Evolutionary conservation across 1,140 invertebrate genomes (phyloP).

Genomic region (Andrena cerasifolii): DNA sequence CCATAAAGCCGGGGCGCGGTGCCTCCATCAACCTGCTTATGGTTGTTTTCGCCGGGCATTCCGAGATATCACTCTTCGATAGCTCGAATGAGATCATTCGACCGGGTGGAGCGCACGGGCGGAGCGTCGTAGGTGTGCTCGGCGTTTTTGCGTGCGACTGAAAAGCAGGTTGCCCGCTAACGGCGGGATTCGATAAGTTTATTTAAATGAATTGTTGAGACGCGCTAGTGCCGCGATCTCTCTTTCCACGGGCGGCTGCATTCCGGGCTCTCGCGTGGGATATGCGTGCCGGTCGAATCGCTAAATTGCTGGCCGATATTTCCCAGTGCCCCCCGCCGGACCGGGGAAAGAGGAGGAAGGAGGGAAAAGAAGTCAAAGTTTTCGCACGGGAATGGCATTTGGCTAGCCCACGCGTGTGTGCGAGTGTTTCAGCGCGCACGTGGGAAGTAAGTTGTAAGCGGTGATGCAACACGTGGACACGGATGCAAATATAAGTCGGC

Average conservation of each 20-base stretch:
- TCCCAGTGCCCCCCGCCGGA: too few relatives aligned
- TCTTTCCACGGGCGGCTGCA: not conserved
- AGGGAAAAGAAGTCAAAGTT: slow-evolving; percentile 5
- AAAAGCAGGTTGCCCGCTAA: slow-evolving; percentile 30
- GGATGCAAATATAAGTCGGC: slow-evolving; percentile 39
- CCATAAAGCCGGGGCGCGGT: not conserved
- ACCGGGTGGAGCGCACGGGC: not conserved
- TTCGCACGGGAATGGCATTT: slow-evolving; percentile 18
- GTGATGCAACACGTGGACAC: slow-evolving; percentile 53
- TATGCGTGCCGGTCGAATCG: too few relatives aligned
- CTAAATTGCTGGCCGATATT: too few relatives aligned
- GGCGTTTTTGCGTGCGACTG: slow-evolving; percentile 4
- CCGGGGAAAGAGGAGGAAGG: not conserved
- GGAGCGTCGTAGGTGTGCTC: slow-evolving; percentile 22
- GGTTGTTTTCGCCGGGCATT: slow-evolving; percentile 10
- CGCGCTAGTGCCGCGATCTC: not conserved
- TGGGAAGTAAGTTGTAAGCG: slow-evolving; percentile 51
- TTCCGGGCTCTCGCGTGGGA: not conserved
- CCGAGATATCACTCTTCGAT: slow-evolving; percentile 21
- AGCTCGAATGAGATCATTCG: slow-evolving; percentile 46
- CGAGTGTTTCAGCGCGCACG: slow-evolving; percentile 32
- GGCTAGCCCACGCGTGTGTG: slow-evolving; percentile 42
- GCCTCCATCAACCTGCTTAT: slow-evolving; percentile 17
- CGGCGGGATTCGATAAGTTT: slow-evolving; percentile 23
- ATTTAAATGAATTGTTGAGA: slow-evolving; percentile 37